Base-by-base conservation (phyloP, 1,140 invertebrate genomes). In the Nomia melanderi region DNA sequence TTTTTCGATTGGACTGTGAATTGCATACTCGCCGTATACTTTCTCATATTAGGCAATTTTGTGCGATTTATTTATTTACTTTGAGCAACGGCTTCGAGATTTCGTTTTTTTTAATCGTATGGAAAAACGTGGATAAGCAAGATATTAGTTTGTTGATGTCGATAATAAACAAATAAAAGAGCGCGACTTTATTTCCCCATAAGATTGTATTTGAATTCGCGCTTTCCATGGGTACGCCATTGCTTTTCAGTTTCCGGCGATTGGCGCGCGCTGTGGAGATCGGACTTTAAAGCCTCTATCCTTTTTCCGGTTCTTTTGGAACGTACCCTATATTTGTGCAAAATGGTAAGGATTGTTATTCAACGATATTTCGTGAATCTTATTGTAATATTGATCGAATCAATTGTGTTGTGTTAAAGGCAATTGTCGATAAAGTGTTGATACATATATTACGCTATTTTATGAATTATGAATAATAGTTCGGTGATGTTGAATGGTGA, bases 261-360 rank as follows among this genome's bases (percentile, higher is more conserved):
- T 3, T 59, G 14, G 2, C 1, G 23, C 41, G 54, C 20, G 41
- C 12, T 2, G n/a, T 62, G 66, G 29, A 33, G 12, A 71, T 54
- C 11, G 2, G 62, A 17, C 33, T 65, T 44, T 62, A 64, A 12
- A 41, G 23, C 0, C 7, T 41, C 5, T 62, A 11, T 2, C 14
- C 27, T 44, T 78, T 50, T 84, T 84, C 82, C 82, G 73, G 65
- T 81, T 71, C 50, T 41, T 39, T 36, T 3, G 56, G 20, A 41
- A 57, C 36, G 23, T 44, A 56, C 31, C 11, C 1, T 20, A 2
- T 23, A 33, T 25, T 25, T 63, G 8, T 53, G 23, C 14, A 59
- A 84, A 67, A 84, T 84, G 83, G 83, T 84, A 78, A 81, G 70
- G 54, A n/a, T 63, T 44, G 53, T 83, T 62, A 83, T 84, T 69